Evolutionary conservation across 1,140 invertebrate species (phyloP).

Genomic region (Myzus persicae): DNA sequence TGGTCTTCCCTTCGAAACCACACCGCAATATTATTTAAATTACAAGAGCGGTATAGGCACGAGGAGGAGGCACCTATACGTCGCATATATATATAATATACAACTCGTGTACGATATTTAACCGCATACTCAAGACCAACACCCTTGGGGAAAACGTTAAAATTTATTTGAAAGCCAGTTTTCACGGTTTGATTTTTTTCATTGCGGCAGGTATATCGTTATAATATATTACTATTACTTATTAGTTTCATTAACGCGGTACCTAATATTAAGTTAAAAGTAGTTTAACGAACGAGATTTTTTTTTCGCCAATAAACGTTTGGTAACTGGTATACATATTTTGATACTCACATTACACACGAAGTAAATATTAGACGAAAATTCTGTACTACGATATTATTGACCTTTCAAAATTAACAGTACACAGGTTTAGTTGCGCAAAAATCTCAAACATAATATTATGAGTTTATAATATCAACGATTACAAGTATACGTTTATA

Average conservation of each 20-base stretch:
- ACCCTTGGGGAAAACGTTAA: slow-evolving; percentile 16
- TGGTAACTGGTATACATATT: background rate
- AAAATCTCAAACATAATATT: background rate
- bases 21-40: slow-evolving; percentile 27
- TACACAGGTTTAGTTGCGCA: background rate
- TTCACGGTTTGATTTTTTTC: background rate
- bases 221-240: background rate
- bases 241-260: background rate
- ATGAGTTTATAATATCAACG: no score
- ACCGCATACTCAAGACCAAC: background rate
- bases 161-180: slow-evolving; percentile 6
- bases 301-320: background rate
- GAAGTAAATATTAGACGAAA: background rate
- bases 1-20: slow-evolving; percentile 18
- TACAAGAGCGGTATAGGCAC: background rate
- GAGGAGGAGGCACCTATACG: background rate
- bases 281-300: background rate
- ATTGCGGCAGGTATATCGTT: background rate
- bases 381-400: background rate
- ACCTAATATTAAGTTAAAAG: background rate
- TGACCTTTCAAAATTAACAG: background rate
- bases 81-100: background rate
- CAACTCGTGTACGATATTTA: background rate
- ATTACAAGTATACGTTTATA: background rate
- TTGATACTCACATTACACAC: no score